Base-by-base conservation (phyloP, 2,888 invertebrate genomes). In the Drosophila nr. perissopoda region DNA sequence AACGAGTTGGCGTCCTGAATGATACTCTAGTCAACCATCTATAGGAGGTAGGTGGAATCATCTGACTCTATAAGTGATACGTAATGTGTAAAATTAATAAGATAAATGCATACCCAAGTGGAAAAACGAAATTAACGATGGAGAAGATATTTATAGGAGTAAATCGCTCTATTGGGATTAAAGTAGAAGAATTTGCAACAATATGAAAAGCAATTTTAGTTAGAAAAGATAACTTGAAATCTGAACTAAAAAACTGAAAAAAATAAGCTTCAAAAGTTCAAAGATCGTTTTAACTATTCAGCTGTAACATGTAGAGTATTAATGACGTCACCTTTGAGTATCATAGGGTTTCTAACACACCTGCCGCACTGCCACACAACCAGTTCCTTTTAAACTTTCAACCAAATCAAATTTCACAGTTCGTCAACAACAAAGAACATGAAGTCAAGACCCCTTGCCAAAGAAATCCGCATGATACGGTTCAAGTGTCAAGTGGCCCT, bases 401-500 rank as follows among this genome's bases (percentile, higher is more conserved):
- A 58, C 65, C 78, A 78, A 78, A 78, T 78, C 78, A 78, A 78
- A 74, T 70, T 69, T 67, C 40, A 65, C 53, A 62, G 63, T 51
- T 75, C 13, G 33, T 40, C 42, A 27, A 16, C 3, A 36, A 29
- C 40, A 42, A 21, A 31, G 16, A 46, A n/a, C 29, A 3, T 27
- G 8, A 48, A 56, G 36, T 62, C 40, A 59, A 59, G 61, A 46
- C 33, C 49, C 70, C 38, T 38, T 16, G 21, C 5, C 18, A 27
- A 16, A 56, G 53, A 64, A 76, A 76, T 81, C 86, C 69, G 79
- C 82, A 60, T 63, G 86, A 76, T 58, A 87, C 86, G 86, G 88
- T 87, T 88, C 88, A 83, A 72, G 74, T 77, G 84, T 56, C 71
- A 86, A 88, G 80, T 83, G 82, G 86, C 73, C 21, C 66, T 59